These are phyloP conservation scores for Temnothorax unifasciatus DNA, from an alignment of 2,888 invertebrate species.

Conservation along the genomic window DNA sequence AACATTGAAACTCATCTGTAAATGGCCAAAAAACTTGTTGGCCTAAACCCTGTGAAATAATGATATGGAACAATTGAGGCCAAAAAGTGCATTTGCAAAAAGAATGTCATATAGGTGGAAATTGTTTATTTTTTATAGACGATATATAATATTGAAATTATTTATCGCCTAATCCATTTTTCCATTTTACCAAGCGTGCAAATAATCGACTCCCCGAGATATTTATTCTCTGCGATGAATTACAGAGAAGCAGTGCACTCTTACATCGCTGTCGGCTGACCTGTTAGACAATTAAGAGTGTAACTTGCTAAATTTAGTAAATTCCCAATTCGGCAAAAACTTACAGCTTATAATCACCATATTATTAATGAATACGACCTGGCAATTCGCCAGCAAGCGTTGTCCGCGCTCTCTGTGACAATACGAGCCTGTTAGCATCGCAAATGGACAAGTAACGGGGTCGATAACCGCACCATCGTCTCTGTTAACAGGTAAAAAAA, in stretches of 20 bases:
- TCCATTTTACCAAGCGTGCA: background rate
- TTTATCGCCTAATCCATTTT: background rate
- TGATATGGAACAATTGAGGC: no score
- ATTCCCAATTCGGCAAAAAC: constrained; percentile 35
- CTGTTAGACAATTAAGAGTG: constrained; percentile 16
- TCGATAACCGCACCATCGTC: constrained; percentile 9
- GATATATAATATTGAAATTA: constrained; percentile 8
- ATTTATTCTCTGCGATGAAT: background rate
- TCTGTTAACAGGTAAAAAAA: constrained; percentile 34
- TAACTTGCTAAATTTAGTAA: constrained; percentile 50
- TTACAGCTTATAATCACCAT: constrained; percentile 47
- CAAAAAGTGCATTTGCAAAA: no score
- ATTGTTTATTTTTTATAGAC: no score
- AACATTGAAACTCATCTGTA: no score
- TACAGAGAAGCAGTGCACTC: background rate
- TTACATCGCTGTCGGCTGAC: background rate
- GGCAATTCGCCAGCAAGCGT: constrained; percentile 38
- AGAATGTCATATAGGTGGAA: no score
- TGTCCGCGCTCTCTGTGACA: constrained; percentile 37
- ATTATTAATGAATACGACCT: constrained; percentile 47
- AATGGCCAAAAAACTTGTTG: no score
- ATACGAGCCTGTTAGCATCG: constrained; percentile 49
- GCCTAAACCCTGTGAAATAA: no score
- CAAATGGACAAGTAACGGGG: constrained; percentile 52
- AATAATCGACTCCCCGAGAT: background rate